Conservation (phyloP, 2,113 vertebrate genomes). For the Baryphthengus martii region DNA sequence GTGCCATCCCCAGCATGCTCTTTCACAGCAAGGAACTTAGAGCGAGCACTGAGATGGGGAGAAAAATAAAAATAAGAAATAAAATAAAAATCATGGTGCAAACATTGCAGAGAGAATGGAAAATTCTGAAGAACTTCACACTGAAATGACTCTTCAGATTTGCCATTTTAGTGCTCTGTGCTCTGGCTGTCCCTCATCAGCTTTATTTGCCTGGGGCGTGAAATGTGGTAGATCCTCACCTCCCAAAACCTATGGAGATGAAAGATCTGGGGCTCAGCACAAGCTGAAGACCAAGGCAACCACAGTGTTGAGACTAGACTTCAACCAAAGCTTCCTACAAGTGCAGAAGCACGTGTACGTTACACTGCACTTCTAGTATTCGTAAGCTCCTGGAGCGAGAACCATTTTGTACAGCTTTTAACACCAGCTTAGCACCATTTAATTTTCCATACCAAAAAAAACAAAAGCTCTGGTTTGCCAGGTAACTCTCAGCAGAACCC, state of each 20-base stretch:
- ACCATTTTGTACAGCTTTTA: background rate
- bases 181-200: background rate
- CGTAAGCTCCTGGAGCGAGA: background rate
- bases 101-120: background rate
- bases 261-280: background rate
- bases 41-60: background rate
- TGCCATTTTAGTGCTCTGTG: background rate
- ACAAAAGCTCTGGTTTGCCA: background rate
- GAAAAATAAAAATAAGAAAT: background rate
- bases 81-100: background rate
- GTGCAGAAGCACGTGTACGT: accelerated
- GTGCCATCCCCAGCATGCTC: background rate
- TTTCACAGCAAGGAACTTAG: background rate
- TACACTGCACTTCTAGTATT: background rate
- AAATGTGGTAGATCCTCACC: background rate
- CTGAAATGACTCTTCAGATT: background rate
- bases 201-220: background rate
- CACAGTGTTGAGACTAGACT: background rate
- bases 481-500: background rate
- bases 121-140: background rate
- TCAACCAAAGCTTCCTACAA: background rate
- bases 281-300: background rate
- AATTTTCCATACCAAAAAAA: background rate
- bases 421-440: background rate
- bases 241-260: background rate